Evolutionary conservation across 2,797 vertebrate species (phyloP), one percentile per base, ranked within the genome.

Genomic region (Perodicticus potto): DNA sequence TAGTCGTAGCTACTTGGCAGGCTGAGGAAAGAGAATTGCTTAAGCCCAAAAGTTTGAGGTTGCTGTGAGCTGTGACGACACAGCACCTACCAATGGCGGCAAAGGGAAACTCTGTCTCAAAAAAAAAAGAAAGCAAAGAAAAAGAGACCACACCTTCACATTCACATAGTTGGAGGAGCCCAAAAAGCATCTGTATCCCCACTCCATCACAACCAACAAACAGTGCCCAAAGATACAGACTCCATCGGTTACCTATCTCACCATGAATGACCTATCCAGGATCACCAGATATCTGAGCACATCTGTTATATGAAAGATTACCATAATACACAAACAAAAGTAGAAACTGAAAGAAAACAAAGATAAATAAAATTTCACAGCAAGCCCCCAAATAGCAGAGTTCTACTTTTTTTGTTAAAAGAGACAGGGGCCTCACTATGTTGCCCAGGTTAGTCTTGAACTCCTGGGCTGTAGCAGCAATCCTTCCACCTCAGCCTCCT

Each of bases 341-440:
- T 20, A 77, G 67, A 20, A 92, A 57, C 23, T 63, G 11, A 90
- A 95, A 94, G 84, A 11, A 93, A 91, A 92, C 37, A 32, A 27
- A 53, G 23, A 78, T 40, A 63, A 86, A n/a, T 72, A 89, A 92
- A 53, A 89, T 73, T 57, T 94, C 72, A 94, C 17, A 72, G 92
- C 17, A 72, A 87, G 70, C 13, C 27, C 84, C 34, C 59, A 76
- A 95, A 20, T n/a, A 76, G 49, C 1, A 32, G 32, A 49, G 65
- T 13, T 29, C 16, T 93, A 40, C 78, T 65, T 82, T 67, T 40
- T 74, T 14, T 53, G 32, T 49, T 20, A 27, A n/a, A 40, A 43
- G 61, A 76, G 73, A 76, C 20, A 43, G 9, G 17, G 45, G 29
- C 49, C 43, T 76, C 32, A 49, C 74, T 77, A 77, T n/a, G 10